Percentiles rank a stretch among this genome's conserved stretches.
Conservation (phyloP, 2,888 invertebrate species). For the Siphonodentalium dalli region DNA sequence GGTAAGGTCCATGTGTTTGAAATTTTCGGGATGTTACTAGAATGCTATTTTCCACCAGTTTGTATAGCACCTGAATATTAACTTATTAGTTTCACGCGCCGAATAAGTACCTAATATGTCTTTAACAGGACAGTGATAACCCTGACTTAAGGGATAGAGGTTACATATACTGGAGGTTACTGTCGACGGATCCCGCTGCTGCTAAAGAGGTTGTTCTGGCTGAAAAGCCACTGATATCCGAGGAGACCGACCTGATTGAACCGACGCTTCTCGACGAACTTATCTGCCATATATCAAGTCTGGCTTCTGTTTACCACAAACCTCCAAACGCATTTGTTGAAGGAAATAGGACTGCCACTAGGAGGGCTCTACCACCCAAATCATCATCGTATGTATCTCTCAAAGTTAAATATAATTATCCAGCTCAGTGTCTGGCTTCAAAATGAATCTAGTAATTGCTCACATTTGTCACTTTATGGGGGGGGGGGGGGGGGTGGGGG, state of each 20-base stretch:
- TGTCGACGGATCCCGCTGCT: slow-evolving; percentile 98
- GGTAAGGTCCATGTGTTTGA: no score
- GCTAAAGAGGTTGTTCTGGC: slow-evolving; percentile 99
- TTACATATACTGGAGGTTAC: slow-evolving; percentile 98
- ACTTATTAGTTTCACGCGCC: no score
- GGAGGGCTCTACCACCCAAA: slow-evolving; percentile 50
- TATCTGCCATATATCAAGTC: slow-evolving; percentile 96
- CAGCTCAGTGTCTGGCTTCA: neutral
- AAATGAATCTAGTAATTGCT: no score
- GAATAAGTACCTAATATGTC: no score
- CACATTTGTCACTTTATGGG: no score
- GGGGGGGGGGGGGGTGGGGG: no score
- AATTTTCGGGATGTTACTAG: no score
- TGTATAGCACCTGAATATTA: no score
- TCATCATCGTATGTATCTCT: slow-evolving; percentile 49
- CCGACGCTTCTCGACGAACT: slow-evolving; percentile 97
- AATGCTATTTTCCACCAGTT: no score
- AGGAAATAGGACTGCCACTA: slow-evolving; percentile 67
- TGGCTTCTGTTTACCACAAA: slow-evolving; percentile 98
- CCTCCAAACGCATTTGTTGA: slow-evolving; percentile 99
- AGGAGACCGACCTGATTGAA: slow-evolving; percentile 97
- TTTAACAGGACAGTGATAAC: slow-evolving; percentile 84
- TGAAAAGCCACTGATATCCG: slow-evolving; percentile 98
- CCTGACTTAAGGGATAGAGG: slow-evolving; percentile 97
- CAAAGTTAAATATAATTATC: neutral